phyloP scores from a whole-genome alignment of 2,797 vertebrate genomes.

The Paramormyrops hopkinsi region DNA sequence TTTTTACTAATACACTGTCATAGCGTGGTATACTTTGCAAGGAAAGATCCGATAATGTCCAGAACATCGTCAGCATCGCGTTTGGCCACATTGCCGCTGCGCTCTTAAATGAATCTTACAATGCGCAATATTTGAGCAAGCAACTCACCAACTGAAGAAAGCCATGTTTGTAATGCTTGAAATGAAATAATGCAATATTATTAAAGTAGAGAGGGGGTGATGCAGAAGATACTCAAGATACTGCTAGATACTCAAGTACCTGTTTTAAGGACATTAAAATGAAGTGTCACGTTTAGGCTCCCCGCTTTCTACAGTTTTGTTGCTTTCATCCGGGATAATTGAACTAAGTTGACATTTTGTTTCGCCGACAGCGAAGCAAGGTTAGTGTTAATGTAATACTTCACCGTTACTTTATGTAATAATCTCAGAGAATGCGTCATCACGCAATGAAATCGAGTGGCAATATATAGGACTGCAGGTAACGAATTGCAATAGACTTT shows the following conservation, averaged over 20 bases:
- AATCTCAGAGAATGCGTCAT: slow-evolving; percentile 11
- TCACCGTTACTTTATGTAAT: background rate
- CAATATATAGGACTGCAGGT: background rate
- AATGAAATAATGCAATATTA: slow-evolving; percentile 4
- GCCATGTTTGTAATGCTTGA: background rate
- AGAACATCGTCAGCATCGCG: background rate
- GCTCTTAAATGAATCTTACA: background rate
- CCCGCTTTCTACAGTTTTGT: background rate
- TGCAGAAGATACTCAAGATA: background rate
- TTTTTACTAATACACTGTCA: background rate
- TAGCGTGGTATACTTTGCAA: background rate
- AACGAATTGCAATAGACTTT: background rate
- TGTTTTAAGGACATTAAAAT: background rate
- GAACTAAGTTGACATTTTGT: background rate
- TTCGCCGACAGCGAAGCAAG: background rate
- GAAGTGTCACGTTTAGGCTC: background rate
- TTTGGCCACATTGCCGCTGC: background rate
- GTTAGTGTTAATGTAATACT: background rate
- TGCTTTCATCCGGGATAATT: background rate
- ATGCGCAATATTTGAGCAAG: slow-evolving; percentile 13
- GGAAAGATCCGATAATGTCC: background rate
- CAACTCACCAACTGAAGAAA: background rate
- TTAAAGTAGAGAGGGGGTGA: background rate
- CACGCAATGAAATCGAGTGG: background rate
- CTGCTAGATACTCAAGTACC: background rate